These are phyloP conservation scores for Alsophila aescularia DNA, from an alignment of 2,888 invertebrate genomes.

Conservation along the genomic window DNA sequence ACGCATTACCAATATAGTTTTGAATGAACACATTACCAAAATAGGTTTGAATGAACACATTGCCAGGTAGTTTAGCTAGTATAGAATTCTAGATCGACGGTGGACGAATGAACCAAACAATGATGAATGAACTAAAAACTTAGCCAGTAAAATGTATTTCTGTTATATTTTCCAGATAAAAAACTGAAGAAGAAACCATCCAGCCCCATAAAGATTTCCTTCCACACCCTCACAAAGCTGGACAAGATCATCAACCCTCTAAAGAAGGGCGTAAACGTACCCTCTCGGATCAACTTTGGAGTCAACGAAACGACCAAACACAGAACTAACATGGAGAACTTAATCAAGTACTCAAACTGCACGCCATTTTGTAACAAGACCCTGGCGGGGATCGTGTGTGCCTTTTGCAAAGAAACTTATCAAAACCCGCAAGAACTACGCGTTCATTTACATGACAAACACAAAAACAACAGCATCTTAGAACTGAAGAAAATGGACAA, in stretches of 20 bases:
- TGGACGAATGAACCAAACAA: too few species aligned
- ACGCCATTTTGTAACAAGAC: conserved; percentile 73
- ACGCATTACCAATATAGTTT: too few species aligned
- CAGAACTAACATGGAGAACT: conserved; percentile 60
- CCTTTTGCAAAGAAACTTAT: conserved; percentile 64
- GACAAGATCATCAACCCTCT: conserved; percentile 47
- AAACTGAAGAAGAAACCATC: conserved; percentile 47
- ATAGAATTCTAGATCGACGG: too few species aligned
- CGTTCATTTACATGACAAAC: conserved; percentile 51
- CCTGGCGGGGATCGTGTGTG: conserved; percentile 63
- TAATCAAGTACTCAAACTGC: conserved; percentile 71
- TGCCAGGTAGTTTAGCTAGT: too few species aligned
- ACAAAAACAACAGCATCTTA: conserved; percentile 50
- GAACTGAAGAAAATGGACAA: conserved; percentile 61
- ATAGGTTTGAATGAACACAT: too few species aligned
- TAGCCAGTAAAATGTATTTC: too few species aligned
- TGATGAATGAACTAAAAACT: too few species aligned
- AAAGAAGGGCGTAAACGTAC: conserved; percentile 12
- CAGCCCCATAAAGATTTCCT: conserved; percentile 51
- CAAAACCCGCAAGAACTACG: conserved; percentile 50
- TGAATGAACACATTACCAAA: too few species aligned
- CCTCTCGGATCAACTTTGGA: conserved; percentile 24
- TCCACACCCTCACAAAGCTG: conserved; percentile 50
- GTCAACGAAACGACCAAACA: conserved; percentile 63
- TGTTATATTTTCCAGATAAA: conserved; percentile 52